Evolutionary conservation across 2,113 vertebrate species (phyloP), one percentile per base, ranked within the genome.

Genomic region (Puma concolor): DNA sequence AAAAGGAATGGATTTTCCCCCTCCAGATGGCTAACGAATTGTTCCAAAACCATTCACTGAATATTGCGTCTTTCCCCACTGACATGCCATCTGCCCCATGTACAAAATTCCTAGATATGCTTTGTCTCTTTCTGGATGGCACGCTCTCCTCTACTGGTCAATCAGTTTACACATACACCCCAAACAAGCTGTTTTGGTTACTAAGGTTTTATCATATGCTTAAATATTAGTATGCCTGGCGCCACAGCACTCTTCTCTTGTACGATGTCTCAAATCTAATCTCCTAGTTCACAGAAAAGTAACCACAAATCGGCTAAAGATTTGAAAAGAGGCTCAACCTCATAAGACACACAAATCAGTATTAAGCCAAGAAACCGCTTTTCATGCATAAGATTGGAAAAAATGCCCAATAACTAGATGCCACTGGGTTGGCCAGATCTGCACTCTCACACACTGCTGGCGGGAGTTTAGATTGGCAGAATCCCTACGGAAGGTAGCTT

Each of bases 221-320:
- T 57, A 50, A 76, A 80, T 21, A 21, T 10, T 7, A 52, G 16
- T 50, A 64, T 60, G 50, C 36, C 21, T 57, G 41, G 15, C 21
- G 31, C 17, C 31, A 11, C 29, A 83, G 14, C 6, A 6, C 27
- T 87, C 50, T 77, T 23, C 91, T 67, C 48, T 38, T 10, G 25
- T 23, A 82, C 13, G 15, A 6, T 86, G 81, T 88, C 77, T 36
- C 4, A 41, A 81, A 13, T 93, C 52, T 31, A 38, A 36, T 48
- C 63, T 88, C 50, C 14, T 48, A 67, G n/a, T 44, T 80, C 69
- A 64, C n/a, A 76, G 84, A 74, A 76, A 94, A 97, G 54, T 50
- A 52, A 82, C 92, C 17, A 66, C 7, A 60, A 81, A 92, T 25
- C 33, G 66, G 33, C 50, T 27, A 38, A 38, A 89, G 84, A 84